Percentiles rank a stretch among this genome's conserved stretches.
Evolutionary conservation across 2,113 vertebrate genomes (phyloP).

Genomic region (Myiozetetes cayanensis): DNA sequence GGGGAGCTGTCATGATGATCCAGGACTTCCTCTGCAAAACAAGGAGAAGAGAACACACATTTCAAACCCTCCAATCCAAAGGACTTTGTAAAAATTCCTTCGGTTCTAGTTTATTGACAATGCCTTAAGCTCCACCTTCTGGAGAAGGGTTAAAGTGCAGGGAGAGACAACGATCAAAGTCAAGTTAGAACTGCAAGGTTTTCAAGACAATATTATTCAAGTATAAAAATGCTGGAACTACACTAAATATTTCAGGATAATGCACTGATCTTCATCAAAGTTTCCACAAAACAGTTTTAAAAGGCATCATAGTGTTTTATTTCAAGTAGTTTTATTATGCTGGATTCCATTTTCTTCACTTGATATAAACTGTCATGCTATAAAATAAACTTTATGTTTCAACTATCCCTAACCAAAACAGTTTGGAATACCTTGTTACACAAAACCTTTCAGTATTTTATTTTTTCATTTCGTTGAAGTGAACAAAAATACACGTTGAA

Average conservation of each 20-base stretch:
- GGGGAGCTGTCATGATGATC: background rate
- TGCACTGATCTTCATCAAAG: background rate
- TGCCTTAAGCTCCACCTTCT: conserved; percentile 38
- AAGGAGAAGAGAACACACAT: background rate
- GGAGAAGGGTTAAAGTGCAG: background rate
- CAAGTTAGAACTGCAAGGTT: background rate
- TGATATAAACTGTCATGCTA: background rate
- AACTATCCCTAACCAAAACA: background rate
- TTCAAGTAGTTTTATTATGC: background rate
- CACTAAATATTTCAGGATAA: background rate
- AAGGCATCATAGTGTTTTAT: background rate
- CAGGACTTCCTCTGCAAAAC: background rate
- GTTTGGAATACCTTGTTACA: background rate
- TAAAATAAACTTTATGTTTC: background rate
- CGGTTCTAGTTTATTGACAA: background rate
- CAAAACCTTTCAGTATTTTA: background rate
- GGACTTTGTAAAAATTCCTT: fast-evolving
- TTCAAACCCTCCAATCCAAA: background rate
- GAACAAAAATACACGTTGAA: background rate
- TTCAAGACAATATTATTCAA: background rate
- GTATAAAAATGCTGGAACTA: background rate
- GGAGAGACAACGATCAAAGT: fast-evolving
- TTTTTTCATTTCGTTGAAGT: background rate
- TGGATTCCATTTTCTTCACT: background rate
- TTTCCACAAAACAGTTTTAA: background rate